Percentiles rank a stretch among this genome's conserved stretches.
These are phyloP conservation scores for Chauna torquata DNA, from an alignment of 2,113 vertebrate genomes.

Conservation along the genomic window DNA sequence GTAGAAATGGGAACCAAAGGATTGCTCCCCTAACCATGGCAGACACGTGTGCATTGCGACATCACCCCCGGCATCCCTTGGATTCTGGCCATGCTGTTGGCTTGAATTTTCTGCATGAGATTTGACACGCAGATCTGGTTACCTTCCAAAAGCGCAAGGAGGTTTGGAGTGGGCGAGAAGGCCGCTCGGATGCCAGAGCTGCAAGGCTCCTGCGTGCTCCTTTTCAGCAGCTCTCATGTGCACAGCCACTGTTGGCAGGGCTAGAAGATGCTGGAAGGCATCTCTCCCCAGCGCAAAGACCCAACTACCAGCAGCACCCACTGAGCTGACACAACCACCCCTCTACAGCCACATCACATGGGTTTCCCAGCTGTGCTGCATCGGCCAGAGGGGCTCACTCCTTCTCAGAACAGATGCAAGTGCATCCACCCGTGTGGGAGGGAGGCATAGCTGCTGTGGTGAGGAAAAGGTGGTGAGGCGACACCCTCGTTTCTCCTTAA, in stretches of 20 bases:
- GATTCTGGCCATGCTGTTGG: neutral
- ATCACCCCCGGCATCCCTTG: neutral
- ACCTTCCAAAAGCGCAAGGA: neutral
- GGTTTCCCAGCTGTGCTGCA: neutral
- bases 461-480: no score
- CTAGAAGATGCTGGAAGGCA: neutral
- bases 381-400: neutral
- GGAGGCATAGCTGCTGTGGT: no score
- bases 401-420: neutral
- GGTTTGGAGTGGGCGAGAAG: neutral
- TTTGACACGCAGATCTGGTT: neutral
- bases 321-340: no score
- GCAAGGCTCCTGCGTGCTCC: neutral
- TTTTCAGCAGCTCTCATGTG: fast-evolving
- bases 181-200: neutral
- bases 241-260: neutral
- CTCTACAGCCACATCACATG: neutral
- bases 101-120: neutral
- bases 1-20: neutral
- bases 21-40: fast-evolving
- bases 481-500: neutral
- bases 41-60: neutral
- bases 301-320: fast-evolving
- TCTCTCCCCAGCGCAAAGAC: fast-evolving
- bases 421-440: no score